Conservation (phyloP, 2,797 vertebrate species). For the Brachyrhaphis roseni region DNA sequence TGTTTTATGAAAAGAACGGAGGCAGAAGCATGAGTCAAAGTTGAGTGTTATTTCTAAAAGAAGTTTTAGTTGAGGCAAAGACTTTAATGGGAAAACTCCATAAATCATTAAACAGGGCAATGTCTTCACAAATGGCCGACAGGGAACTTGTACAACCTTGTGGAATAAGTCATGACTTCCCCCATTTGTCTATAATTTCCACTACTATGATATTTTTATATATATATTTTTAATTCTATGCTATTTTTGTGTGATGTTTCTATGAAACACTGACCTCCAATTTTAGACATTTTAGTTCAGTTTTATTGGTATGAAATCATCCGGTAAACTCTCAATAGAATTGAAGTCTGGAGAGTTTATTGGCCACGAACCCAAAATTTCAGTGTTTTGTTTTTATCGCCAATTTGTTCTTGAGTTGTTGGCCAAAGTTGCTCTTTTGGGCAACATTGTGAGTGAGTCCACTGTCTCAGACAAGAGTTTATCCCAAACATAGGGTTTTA, state of each 20-base stretch:
- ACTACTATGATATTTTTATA: no score
- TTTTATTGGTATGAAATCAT: not conserved
- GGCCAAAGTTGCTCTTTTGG: not conserved
- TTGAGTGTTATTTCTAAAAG: constrained; percentile 23
- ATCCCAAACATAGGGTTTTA: not conserved
- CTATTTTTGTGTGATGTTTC: not conserved
- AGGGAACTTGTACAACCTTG: not conserved
- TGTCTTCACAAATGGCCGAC: not conserved
- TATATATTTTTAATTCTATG: not conserved
- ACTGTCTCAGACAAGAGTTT: not conserved
- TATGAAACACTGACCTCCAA: not conserved
- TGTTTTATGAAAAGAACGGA: constrained; percentile 39
- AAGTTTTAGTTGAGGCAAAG: not conserved
- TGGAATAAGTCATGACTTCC: not conserved
- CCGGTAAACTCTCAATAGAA: not conserved
- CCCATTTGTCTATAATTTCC: no score
- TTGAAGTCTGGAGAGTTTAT: not conserved
- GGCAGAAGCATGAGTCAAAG: constrained; percentile 29
- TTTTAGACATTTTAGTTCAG: not conserved
- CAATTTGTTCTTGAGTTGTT: not conserved
- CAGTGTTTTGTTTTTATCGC: not conserved
- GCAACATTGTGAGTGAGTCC: not conserved
- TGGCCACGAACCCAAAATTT: not conserved
- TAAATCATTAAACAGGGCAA: not conserved
- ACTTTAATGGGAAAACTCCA: not conserved